These are phyloP conservation scores for Ips typographus DNA, from an alignment of 1,140 invertebrate genomes.

Conservation along the genomic window DNA sequence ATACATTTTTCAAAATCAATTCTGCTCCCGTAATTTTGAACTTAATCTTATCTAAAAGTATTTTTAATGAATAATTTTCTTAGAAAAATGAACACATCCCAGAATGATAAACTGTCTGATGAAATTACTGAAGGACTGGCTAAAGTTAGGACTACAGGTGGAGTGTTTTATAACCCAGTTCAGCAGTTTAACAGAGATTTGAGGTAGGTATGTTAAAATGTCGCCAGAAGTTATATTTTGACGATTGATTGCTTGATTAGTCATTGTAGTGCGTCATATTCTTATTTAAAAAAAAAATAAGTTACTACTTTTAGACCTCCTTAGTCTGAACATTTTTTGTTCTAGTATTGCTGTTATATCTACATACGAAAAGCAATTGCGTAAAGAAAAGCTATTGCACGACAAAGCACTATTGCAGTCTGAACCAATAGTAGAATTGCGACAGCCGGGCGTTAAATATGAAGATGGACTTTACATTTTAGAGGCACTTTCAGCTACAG, in stretches of 20 bases:
- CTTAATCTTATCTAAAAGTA: too few relatives aligned
- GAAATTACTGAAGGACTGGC: slow-evolving; percentile 73
- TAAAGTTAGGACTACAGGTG: slow-evolving; percentile 65
- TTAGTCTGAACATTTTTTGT: neutral
- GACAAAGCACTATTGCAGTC: slow-evolving; percentile 7
- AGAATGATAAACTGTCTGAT: slow-evolving; percentile 7
- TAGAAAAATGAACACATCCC: neutral
- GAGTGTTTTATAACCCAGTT: slow-evolving; percentile 96
- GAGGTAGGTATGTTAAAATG: slow-evolving; percentile 58
- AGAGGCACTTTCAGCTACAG: slow-evolving; percentile 94
- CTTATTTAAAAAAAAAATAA: too few relatives aligned
- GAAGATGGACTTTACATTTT: slow-evolving; percentile 72
- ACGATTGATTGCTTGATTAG: too few relatives aligned
- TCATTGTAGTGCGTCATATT: too few relatives aligned
- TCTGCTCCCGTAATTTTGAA: too few relatives aligned
- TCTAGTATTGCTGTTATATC: slow-evolving; percentile 62
- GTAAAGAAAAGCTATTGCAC: slow-evolving; percentile 26
- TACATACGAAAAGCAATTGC: slow-evolving; percentile 57
- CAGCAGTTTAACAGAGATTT: slow-evolving; percentile 97
- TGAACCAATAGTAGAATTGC: neutral
- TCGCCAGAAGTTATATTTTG: too few relatives aligned
- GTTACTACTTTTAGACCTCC: neutral
- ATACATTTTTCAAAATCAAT: too few relatives aligned
- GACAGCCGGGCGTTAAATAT: slow-evolving; percentile 38
- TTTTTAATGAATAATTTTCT: too few relatives aligned